Evolutionary conservation across 2,113 vertebrate species (phyloP).

Genomic region (Pipra filicauda): DNA sequence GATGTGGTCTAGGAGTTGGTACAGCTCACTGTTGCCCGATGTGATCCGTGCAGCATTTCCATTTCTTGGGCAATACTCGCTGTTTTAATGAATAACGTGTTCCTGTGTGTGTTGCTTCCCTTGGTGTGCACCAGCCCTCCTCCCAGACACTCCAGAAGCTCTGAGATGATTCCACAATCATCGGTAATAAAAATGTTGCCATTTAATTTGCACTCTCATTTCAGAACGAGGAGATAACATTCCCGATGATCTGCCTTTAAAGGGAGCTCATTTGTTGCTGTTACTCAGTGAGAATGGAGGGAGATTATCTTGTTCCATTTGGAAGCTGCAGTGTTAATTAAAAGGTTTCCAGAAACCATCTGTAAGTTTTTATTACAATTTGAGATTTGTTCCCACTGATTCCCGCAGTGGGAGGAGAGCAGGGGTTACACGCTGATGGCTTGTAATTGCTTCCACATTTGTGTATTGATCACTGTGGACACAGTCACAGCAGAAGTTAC

Average conservation of each 20-base stretch:
- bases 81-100: not conserved
- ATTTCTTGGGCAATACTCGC: not conserved
- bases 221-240: not conserved
- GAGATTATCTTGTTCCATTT: not conserved
- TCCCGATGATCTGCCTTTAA: not conserved
- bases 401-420: not conserved
- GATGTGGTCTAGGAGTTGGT: not conserved
- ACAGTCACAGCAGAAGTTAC: not conserved
- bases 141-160: not conserved
- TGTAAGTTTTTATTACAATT: not conserved
- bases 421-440: not conserved
- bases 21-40: not conserved
- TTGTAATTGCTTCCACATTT: not conserved
- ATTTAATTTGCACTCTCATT: conserved; percentile 10
- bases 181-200: not conserved
- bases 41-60: accelerated
- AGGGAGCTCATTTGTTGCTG: not conserved
- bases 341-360: not conserved
- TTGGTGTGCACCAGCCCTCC: not conserved
- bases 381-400: not conserved
- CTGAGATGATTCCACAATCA: conserved; percentile 1
- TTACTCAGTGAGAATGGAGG: not conserved
- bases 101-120: not conserved
- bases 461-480: not conserved
- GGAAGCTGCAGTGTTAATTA: conserved; percentile 14